A percentile compares a stretch with the other conserved stretches of the same genome.
Evolutionary conservation across 2,113 vertebrate species (phyloP).

Genomic region (Trogon surrucura): DNA sequence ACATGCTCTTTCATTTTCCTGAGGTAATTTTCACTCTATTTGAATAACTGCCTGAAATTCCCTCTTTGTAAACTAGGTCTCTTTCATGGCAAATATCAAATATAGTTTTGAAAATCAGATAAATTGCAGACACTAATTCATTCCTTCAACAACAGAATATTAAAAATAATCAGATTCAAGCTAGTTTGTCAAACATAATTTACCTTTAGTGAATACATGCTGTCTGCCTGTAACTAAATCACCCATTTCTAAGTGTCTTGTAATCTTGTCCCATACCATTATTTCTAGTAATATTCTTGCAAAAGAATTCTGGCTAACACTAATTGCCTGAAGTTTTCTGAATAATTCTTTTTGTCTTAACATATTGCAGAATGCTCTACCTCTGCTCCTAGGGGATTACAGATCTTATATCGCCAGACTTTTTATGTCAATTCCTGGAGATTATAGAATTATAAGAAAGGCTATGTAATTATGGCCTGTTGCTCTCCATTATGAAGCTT

Average conservation of each 20-base stretch:
- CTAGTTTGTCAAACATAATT: slow-evolving; percentile 35
- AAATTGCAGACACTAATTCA: background rate
- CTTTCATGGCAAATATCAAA: slow-evolving; percentile 8
- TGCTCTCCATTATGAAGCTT: background rate
- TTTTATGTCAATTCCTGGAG: background rate
- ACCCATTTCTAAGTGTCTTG: slow-evolving; percentile 33
- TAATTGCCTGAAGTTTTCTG: slow-evolving; percentile 7
- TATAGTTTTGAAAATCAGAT: slow-evolving; percentile 43
- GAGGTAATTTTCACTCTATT: slow-evolving; percentile 44
- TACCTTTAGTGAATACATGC: background rate
- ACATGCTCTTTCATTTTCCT: slow-evolving; percentile 51
- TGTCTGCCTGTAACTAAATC: slow-evolving; percentile 22
- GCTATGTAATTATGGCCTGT: background rate
- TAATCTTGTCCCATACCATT: slow-evolving; percentile 35
- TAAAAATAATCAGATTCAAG: slow-evolving; percentile 30
- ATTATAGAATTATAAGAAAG: background rate
- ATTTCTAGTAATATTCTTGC: slow-evolving; percentile 21
- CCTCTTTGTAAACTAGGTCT: background rate
- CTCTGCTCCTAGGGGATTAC: background rate
- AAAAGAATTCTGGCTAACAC: background rate
- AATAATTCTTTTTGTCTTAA: background rate
- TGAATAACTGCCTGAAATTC: background rate
- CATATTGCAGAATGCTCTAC: background rate
- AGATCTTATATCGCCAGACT: background rate
- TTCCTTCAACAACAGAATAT: background rate